Evolutionary conservation across 2,797 vertebrate genomes (phyloP).

Genomic region (Eulemur albifrons): DNA sequence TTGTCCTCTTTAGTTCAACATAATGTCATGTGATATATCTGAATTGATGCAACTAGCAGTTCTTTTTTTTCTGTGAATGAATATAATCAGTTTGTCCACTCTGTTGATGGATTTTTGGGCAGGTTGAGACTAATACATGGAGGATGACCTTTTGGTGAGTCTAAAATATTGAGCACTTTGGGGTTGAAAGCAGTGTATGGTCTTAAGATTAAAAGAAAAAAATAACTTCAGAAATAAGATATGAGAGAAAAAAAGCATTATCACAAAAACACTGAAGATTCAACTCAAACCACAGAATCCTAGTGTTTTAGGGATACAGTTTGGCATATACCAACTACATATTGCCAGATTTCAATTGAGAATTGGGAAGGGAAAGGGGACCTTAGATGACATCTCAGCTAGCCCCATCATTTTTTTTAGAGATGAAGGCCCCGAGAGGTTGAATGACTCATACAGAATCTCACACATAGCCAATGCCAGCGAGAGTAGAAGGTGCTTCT

Average conservation of each 20-base stretch:
- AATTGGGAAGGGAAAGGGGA: background rate
- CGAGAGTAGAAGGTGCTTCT: background rate
- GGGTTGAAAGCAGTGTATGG: background rate
- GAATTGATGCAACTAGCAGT: background rate
- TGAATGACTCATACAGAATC: background rate
- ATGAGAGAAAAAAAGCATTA: background rate
- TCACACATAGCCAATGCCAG: background rate
- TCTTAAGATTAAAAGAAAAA: slow-evolving; percentile 26
- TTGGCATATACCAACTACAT: background rate
- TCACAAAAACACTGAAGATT: background rate
- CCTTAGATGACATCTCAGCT: background rate
- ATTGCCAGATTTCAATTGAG: background rate
- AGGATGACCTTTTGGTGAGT: background rate
- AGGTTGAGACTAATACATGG: background rate
- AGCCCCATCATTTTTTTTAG: background rate
- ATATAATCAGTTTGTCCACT: background rate
- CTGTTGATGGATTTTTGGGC: background rate
- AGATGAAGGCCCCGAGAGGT: background rate
- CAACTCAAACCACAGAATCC: background rate
- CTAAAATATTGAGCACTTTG: background rate
- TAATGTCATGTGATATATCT: background rate
- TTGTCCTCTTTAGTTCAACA: background rate
- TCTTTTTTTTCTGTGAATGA: slow-evolving; percentile 17
- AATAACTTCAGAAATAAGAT: slow-evolving; percentile 29
- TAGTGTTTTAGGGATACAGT: background rate